phyloP scores from a whole-genome alignment of 2,888 invertebrate species.

The Nomada hirtipes region DNA sequence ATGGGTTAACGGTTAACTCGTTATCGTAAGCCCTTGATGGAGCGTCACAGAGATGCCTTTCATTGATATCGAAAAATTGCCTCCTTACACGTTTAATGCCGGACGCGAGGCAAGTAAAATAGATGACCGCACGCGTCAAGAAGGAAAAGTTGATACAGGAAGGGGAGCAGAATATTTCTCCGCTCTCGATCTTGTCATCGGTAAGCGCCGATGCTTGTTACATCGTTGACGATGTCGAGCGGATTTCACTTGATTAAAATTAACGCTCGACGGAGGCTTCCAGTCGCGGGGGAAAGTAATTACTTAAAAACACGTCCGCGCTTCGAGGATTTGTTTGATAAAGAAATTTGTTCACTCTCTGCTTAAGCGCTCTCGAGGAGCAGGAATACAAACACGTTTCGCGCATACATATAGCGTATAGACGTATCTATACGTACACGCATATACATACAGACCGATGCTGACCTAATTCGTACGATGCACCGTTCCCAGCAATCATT shows the following conservation, averaged over 20 bases:
- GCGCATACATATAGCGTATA: not conserved
- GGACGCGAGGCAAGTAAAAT: not conserved
- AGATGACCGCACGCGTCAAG: not conserved
- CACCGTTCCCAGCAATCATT: conserved; percentile 49
- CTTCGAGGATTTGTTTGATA: conserved; percentile 52
- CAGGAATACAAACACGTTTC: conserved; percentile 45
- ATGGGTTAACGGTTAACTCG: not conserved
- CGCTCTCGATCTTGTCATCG: not conserved
- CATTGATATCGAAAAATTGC: conserved; percentile 2
- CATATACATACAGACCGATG: conserved; percentile 5
- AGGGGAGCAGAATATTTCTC: not conserved
- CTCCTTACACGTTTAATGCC: not conserved
- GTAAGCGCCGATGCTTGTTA: not conserved
- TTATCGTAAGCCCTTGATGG: conserved; percentile 7
- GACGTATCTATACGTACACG: not conserved
- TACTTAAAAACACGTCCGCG: conserved; percentile 51
- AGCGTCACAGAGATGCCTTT: not conserved
- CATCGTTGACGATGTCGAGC: not conserved
- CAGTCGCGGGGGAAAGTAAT: conserved; percentile 37
- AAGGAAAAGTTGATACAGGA: not conserved
- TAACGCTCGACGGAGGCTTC: conserved; percentile 29
- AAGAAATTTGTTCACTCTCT: conserved; percentile 53
- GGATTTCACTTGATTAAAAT: conserved; percentile 50
- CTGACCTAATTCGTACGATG: conserved; percentile 51
- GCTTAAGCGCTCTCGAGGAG: conserved; percentile 46